These are phyloP conservation scores for Narcine bancroftii DNA, from an alignment of 2,113 vertebrate genomes.

Conservation along the genomic window DNA sequence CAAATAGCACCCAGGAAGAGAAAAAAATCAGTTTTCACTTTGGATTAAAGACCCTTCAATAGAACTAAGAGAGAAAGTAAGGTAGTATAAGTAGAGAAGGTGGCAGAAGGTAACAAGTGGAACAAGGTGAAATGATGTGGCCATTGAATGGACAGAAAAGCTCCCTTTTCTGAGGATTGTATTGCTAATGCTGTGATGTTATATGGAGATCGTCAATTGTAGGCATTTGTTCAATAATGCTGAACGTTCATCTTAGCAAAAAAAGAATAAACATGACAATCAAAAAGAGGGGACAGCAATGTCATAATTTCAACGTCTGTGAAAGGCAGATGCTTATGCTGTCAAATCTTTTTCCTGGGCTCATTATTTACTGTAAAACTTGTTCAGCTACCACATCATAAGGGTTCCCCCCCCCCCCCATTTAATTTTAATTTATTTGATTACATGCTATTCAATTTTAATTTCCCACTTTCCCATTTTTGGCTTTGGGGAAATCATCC, in stretches of 20 bases:
- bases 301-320: background rate
- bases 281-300: background rate
- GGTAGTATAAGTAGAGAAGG: no score
- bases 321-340: background rate
- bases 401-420: background rate
- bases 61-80: no score
- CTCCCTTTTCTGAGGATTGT: no score
- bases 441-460: background rate
- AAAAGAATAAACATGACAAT: background rate
- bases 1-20: no score
- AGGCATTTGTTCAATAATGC: background rate
- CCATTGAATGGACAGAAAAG: no score
- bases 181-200: no score
- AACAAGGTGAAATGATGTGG: no score
- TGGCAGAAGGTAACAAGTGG: no score
- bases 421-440: background rate
- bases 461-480: background rate
- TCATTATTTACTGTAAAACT: background rate
- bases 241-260: background rate
- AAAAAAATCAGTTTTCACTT: no score
- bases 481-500: background rate
- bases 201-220: no score
- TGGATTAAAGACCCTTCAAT: no score
- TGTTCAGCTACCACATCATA: background rate
- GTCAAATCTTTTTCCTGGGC: background rate